Evolutionary conservation across 1,140 invertebrate genomes (phyloP).

Genomic region (Helicoverpa zea): DNA sequence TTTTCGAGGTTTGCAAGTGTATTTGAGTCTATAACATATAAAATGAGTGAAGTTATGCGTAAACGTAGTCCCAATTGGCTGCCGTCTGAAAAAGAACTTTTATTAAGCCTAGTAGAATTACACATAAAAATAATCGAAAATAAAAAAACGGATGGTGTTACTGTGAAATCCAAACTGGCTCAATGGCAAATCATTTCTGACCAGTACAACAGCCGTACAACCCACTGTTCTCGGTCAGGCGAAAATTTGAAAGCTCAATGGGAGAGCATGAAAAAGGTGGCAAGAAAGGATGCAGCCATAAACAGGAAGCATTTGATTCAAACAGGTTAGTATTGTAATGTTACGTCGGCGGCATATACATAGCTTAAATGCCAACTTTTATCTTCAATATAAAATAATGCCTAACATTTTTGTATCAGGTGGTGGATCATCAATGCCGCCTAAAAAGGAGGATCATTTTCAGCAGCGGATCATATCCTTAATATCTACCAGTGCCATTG

Average conservation of each 20-base stretch:
- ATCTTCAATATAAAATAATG: no score
- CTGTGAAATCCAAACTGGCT: background rate
- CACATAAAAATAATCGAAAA: constrained; percentile 4
- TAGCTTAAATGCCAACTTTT: no score
- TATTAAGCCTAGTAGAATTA: background rate
- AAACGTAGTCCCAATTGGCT: constrained; percentile 5
- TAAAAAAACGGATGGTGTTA: background rate
- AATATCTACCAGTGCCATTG: background rate
- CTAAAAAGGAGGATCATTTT: constrained; percentile 5
- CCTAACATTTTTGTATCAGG: background rate
- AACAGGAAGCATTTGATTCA: background rate
- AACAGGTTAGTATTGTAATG: background rate
- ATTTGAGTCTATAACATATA: background rate
- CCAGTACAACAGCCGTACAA: background rate
- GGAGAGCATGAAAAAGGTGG: background rate
- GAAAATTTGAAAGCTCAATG: no score
- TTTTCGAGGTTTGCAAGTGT: background rate
- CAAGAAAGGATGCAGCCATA: background rate
- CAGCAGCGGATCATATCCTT: no score
- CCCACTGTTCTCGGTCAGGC: background rate
- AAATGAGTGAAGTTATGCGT: background rate
- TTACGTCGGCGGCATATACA: background rate
- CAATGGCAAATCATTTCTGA: background rate
- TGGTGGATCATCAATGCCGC: background rate
- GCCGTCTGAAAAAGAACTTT: background rate